Conservation (phyloP, 2,797 vertebrate genomes). For the Sebastes steindachneri region DNA sequence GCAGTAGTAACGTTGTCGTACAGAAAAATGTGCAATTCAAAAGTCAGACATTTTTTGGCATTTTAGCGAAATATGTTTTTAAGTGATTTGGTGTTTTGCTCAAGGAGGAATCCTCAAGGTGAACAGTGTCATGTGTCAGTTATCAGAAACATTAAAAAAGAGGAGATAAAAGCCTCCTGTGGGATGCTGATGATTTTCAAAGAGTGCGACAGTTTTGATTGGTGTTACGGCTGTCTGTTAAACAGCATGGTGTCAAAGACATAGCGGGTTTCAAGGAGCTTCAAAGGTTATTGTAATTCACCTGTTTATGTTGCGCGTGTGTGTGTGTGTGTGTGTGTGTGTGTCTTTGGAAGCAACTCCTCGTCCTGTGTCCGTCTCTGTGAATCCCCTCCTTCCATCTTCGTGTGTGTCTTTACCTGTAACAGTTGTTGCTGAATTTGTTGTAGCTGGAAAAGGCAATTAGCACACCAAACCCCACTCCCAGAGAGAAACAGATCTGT, state of each 20-base stretch:
- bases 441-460: constrained; percentile 96
- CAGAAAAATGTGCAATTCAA: not conserved
- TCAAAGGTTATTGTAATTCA: constrained; percentile 78
- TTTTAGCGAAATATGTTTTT: not conserved
- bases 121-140: constrained; percentile 14
- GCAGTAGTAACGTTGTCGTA: not conserved
- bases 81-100: not conserved
- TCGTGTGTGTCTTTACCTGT: constrained; percentile 80
- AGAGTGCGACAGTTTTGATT: constrained; percentile 52
- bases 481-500: constrained; percentile 96
- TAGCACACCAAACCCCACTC: constrained; percentile 93
- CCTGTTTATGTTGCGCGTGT: constrained; percentile 30
- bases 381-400: constrained; percentile 11
- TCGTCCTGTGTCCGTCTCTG: not conserved
- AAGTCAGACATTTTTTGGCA: not conserved
- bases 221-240: constrained; percentile 29
- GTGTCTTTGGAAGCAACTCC: not conserved
- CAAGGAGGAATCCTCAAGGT: constrained; percentile 12
- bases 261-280: constrained; percentile 56
- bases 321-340: not conserved
- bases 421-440: constrained; percentile 95
- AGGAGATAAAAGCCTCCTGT: constrained; percentile 35
- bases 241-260: constrained; percentile 64
- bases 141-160: constrained; percentile 25
- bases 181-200: constrained; percentile 58